phyloP scores from a whole-genome alignment of 2,113 vertebrate genomes.

The Cranoglanis bouderius region DNA sequence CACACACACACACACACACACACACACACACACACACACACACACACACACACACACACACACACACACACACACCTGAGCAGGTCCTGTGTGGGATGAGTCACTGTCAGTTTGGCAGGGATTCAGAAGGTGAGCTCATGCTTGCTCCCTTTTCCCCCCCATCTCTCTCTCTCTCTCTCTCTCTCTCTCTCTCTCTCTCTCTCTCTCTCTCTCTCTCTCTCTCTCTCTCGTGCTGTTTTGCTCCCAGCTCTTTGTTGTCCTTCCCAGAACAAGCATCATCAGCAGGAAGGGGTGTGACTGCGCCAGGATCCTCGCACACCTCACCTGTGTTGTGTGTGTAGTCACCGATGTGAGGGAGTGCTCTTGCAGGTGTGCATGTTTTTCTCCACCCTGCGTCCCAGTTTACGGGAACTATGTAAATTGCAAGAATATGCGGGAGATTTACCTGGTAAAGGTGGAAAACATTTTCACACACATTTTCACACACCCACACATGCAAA shows the following conservation, averaged over 20 bases:
- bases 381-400: slow-evolving; percentile 34
- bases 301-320: slow-evolving; percentile 31
- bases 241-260: slow-evolving; percentile 47
- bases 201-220: slow-evolving; percentile 7
- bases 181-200: slow-evolving; percentile 18
- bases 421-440: slow-evolving; percentile 17
- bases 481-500: background rate
- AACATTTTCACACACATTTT: background rate
- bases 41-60: slow-evolving; percentile 43
- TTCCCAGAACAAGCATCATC: slow-evolving; percentile 51
- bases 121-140: slow-evolving; percentile 51
- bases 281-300: slow-evolving; percentile 38
- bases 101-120: slow-evolving; percentile 48
- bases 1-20: slow-evolving; percentile 42
- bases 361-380: slow-evolving; percentile 35
- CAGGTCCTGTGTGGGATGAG: slow-evolving; percentile 51
- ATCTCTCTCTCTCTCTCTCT: slow-evolving; percentile 10
- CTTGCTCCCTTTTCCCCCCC: slow-evolving; percentile 17
- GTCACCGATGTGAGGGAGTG: slow-evolving; percentile 3
- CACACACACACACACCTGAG: slow-evolving; percentile 52
- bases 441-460: slow-evolving; percentile 22
- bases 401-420: slow-evolving; percentile 36
- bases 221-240: background rate
- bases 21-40: slow-evolving; percentile 49
- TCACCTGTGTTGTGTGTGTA: slow-evolving; percentile 46